These are phyloP conservation scores for Brachyptera risi DNA, from an alignment of 2,888 invertebrate genomes.

Conservation along the genomic window DNA sequence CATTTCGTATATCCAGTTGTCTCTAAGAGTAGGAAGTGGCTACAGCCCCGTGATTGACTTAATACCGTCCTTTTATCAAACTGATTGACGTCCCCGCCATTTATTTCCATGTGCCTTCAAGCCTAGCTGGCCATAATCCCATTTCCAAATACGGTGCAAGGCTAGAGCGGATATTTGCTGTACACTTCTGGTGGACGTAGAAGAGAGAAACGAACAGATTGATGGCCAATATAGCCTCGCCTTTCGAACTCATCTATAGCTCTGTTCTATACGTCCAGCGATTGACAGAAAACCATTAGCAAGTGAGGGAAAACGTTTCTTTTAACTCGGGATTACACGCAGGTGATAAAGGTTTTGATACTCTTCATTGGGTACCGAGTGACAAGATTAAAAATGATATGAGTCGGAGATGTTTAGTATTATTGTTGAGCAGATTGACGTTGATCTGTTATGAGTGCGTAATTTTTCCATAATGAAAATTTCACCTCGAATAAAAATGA, in stretches of 20 bases:
- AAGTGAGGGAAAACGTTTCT: too few relatives aligned
- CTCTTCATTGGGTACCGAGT: too few relatives aligned
- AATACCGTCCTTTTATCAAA: neutral
- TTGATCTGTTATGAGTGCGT: too few relatives aligned
- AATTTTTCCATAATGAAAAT: too few relatives aligned
- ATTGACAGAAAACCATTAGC: neutral
- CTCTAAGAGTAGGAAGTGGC: neutral
- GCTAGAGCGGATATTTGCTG: slow-evolving; percentile 1
- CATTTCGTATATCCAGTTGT: too few relatives aligned
- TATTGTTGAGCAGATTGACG: too few relatives aligned
- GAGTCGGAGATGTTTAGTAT: too few relatives aligned
- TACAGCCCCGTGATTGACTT: neutral
- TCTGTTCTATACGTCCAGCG: too few relatives aligned
- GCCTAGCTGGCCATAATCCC: neutral
- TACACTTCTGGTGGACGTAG: neutral
- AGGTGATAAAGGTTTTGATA: too few relatives aligned
- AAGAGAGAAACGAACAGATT: neutral
- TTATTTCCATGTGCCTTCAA: neutral
- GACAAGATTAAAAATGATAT: too few relatives aligned
- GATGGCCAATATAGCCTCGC: slow-evolving; percentile 9
- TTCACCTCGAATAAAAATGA: too few relatives aligned
- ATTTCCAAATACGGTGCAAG: neutral
- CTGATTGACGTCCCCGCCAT: neutral
- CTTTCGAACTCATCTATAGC: neutral
- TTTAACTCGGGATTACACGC: too few relatives aligned